Evolutionary conservation across 1,140 invertebrate genomes (phyloP), one percentile per base, ranked within the genome.

Genomic region (Aphaenogaster ashmeadi): DNA sequence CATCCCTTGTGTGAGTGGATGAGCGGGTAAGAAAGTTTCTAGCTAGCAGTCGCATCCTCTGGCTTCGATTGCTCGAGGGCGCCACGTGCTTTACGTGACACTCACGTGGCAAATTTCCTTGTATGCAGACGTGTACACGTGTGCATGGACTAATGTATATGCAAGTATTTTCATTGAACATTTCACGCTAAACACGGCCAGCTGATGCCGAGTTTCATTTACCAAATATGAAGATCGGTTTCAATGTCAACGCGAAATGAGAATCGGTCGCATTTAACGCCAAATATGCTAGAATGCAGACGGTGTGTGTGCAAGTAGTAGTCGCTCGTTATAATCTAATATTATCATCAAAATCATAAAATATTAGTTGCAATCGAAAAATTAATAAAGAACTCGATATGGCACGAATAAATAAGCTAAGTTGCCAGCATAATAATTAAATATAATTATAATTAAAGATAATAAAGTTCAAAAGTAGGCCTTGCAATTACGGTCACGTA

Each of bases 81-180:
- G 90, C 91, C 90, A 92, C 91, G 79, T 90, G 83, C 58, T 74
- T 90, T 54, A 54, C 66, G 5, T 62, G 86, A 74, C 71, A 89
- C 18, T 47, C 36, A 75, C 27, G 41, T 60, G 18, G 27, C 18
- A 33, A 84, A 36, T 72, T 72, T 44, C 11, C 41, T n/a, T 66
- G 33, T 54, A 38, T 21, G 27, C 21, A 15, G 8, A 18, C 21
- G 7, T 47, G 7, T 9, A 36, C 52, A 56, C n/a, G 36, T 27
- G 52, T 18, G 8, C 64, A 60, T 9, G 15, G 38, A 58, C 27
- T 11, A 13, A 52, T 7, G 1, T 69, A 38, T 38, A 15, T 72
- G 13, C 47, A 44, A 33, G 8, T 4, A 74, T 72, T 72, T 74
- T 83, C 41, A 60, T 66, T 50, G 33, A 64, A 50, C 44, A 79